Conservation (phyloP, 35 echinoderm and acorn worm species). For the Ophioderma brevispina region DNA sequence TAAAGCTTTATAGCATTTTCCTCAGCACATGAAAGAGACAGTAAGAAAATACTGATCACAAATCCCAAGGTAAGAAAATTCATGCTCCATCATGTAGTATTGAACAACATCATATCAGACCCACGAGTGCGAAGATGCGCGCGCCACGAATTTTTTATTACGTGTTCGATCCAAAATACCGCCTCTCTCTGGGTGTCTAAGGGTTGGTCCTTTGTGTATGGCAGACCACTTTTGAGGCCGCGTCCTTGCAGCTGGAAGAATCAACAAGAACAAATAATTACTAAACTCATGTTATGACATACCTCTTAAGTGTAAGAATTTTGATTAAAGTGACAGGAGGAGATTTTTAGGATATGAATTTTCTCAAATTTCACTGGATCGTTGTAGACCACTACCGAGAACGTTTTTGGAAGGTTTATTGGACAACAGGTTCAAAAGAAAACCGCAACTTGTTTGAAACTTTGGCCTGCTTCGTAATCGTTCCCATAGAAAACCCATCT, state of each 20-base stretch:
- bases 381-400: no score
- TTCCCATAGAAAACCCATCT: no score
- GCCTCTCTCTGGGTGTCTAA: conserved; percentile 40
- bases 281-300: not conserved
- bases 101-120: conserved; percentile 30
- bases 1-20: not conserved
- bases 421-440: no score
- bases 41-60: not conserved
- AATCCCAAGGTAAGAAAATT: not conserved
- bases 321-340: no score
- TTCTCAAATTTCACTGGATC: no score
- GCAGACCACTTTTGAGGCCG: conserved; percentile 19
- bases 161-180: conserved; percentile 78
- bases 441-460: no score
- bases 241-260: conserved; percentile 34
- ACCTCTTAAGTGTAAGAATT: no score
- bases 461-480: no score
- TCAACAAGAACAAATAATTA: not conserved
- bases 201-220: conserved; percentile 49
- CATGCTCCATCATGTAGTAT: conserved; percentile 38
- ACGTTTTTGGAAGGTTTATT: no score
- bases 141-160: conserved; percentile 64
- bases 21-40: not conserved
- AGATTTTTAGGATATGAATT: no score
- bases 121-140: conserved; percentile 41